Evolutionary conservation across 2,888 invertebrate species (phyloP).

Genomic region (Chouioia cunea): DNA sequence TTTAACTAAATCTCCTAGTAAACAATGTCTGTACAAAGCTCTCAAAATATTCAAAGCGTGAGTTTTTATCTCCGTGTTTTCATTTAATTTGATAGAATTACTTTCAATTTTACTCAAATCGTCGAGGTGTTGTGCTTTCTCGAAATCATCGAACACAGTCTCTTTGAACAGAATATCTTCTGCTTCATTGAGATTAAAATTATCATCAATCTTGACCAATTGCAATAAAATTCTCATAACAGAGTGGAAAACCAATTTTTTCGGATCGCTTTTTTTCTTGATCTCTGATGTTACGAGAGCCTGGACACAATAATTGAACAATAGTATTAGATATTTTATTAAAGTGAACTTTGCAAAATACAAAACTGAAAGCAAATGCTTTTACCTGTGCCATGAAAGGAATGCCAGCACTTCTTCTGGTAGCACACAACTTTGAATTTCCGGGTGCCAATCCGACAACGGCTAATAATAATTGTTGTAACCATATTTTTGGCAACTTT

Average conservation of each 20-base stretch:
- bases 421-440: conserved; percentile 78
- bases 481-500: conserved; percentile 76
- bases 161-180: conserved; percentile 54
- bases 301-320: conserved; percentile 67
- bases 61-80: conserved; percentile 71
- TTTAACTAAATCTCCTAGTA: conserved; percentile 79
- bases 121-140: conserved; percentile 34
- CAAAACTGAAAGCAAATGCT: background rate
- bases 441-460: conserved; percentile 70
- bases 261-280: conserved; percentile 71
- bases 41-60: conserved; percentile 91
- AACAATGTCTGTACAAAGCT: conserved; percentile 82
- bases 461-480: conserved; percentile 73
- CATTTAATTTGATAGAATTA: conserved; percentile 20
- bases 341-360: background rate
- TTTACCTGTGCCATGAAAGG: conserved; percentile 89
- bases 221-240: conserved; percentile 63
- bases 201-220: conserved; percentile 54
- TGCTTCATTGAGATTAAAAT: conserved; percentile 48
- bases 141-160: conserved; percentile 47
- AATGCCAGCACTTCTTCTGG: conserved; percentile 92
- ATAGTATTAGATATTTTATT: conserved; percentile 5
- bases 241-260: conserved; percentile 59
- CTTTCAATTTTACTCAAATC: conserved; percentile 33
- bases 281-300: conserved; percentile 84